Conservation (phyloP, 2,888 invertebrate genomes). For the Branchipolynoe longqiensis region DNA sequence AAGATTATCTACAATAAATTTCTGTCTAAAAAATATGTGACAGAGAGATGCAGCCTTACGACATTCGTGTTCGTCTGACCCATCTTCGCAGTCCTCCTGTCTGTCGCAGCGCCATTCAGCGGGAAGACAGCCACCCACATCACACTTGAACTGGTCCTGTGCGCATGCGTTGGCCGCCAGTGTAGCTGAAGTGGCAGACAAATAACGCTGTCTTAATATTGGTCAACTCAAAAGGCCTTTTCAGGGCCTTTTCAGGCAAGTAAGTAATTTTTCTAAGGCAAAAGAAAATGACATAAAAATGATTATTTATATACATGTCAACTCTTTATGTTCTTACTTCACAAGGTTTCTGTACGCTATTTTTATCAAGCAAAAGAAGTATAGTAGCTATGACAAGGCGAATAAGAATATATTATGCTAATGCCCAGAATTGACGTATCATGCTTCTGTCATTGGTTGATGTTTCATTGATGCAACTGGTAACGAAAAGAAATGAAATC, state of each 20-base stretch:
- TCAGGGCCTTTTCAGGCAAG: no score
- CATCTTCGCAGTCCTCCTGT: constrained; percentile 92
- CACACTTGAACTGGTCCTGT: constrained; percentile 74
- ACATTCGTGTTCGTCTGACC: constrained; percentile 87
- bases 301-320: no score
- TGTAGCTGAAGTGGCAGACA: constrained; percentile 67
- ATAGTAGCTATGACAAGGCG: no score
- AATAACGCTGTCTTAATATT: no score
- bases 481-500: no score
- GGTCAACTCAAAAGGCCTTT: no score
- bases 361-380: no score
- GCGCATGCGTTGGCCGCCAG: constrained; percentile 69
- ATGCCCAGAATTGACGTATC: no score
- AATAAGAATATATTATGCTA: no score
- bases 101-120: constrained; percentile 90
- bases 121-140: constrained; percentile 88
- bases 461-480: neutral
- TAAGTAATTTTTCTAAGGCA: neutral
- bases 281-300: neutral
- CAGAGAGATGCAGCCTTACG: constrained; percentile 86
- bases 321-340: neutral
- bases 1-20: no score
- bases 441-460: neutral
- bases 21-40: no score
- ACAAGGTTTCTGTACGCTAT: no score